A percentile compares a stretch with the other conserved stretches of the same genome.
Conservation (phyloP, 2,113 vertebrate species). For the Meleagris gallopavo region DNA sequence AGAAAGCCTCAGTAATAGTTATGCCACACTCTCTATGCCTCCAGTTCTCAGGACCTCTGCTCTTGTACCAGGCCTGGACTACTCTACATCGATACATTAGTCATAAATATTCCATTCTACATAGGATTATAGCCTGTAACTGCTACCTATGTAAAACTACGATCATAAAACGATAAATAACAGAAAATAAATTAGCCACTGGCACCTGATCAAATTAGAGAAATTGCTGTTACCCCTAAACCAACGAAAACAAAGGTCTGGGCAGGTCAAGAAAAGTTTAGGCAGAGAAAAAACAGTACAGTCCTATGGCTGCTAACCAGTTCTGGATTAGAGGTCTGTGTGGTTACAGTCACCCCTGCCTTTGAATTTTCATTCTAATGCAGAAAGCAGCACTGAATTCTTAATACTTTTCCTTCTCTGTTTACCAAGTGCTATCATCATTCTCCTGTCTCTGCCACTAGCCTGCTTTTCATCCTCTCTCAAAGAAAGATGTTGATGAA, state of each 20-base stretch:
- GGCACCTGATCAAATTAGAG: constrained; percentile 4
- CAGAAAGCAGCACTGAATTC: neutral
- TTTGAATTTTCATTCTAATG: neutral
- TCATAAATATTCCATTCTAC: neutral
- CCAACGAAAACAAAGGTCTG: neutral
- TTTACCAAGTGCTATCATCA: neutral
- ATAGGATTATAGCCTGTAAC: neutral
- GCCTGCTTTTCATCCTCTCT: neutral
- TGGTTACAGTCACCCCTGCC: neutral
- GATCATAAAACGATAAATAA: neutral
- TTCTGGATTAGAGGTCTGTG: neutral
- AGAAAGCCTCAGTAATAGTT: neutral
- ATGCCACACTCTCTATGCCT: accelerated
- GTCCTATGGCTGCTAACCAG: neutral
- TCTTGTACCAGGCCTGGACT: neutral
- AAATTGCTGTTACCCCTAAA: neutral
- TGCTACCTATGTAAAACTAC: neutral
- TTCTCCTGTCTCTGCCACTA: neutral
- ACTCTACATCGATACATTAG: neutral
- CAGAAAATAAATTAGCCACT: neutral
- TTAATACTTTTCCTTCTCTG: neutral
- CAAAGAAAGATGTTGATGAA: neutral
- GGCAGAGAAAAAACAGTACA: neutral
- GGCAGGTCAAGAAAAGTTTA: constrained; percentile 15
- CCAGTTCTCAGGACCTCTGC: neutral